Evolutionary conservation across 2,888 invertebrate species (phyloP), one percentile per base, ranked within the genome.

Genomic region (Dichetophora obliterata): DNA sequence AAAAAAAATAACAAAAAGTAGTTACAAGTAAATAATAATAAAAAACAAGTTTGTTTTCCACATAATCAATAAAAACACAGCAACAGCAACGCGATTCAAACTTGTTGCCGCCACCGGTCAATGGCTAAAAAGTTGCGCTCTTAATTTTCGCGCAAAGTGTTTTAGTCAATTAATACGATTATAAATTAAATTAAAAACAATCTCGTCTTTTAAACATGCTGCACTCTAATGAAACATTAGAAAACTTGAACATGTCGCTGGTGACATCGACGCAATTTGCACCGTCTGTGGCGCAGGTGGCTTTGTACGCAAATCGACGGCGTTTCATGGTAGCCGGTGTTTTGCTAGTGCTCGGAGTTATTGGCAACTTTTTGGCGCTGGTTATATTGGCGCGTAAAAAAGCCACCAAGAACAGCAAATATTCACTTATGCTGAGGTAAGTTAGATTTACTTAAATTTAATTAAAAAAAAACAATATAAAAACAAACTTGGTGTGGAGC

Each of bases 361-460:
- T 93, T 34, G 96, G 95, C 5, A 96, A 96, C 85, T 90, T 93
- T 11, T 91, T 93, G n/a, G 96, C 96, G 6, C 91, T 96, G 72
- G 89, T 93, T 73, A 94, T 94, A 80, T 91, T 96, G 83, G 91
- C 93, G 83, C 91, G 92, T 79, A 94, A 95, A 88, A 91, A 93
- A 81, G 92, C 93, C 85, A 92, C 93, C 57, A 91, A 95, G 84
- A 96, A 96, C 86, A 92, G 93, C 81, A 95, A 95, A 87, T 95
- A 96, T 89, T 91, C 95, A 82, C 90, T 96, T 84, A 93, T 96
- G 92, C 82, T 89, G 83, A 86, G 89, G 89, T 89, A 83, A 87
- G 86, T 84, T 63, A 27, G 54, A 43, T 43, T 43, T 43, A 43
- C 1, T 43, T 43, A 43, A 43, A 43, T 1, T 14, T 11, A 14